Evolutionary conservation across 1,140 invertebrate species (phyloP).

Genomic region (Cepaea nemoralis): DNA sequence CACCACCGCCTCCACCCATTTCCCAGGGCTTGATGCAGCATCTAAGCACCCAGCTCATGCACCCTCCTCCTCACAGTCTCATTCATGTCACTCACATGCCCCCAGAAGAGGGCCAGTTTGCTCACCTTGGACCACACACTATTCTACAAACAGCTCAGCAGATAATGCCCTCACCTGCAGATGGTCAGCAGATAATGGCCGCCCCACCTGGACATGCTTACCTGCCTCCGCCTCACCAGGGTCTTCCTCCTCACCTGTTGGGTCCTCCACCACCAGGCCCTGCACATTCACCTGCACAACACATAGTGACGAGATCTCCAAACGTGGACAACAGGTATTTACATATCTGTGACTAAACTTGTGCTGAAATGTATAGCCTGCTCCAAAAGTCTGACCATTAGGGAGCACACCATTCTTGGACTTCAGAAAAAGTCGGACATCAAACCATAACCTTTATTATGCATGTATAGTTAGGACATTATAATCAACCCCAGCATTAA

Average conservation of each 20-base stretch:
- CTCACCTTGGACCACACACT: conserved; percentile 24
- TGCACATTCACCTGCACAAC: conserved; percentile 2
- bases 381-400: too few relatives aligned
- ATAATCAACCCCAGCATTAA: too few relatives aligned
- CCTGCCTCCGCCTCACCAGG: conserved; percentile 20
- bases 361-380: too few relatives aligned
- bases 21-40: conserved; percentile 25
- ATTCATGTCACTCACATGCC: conserved; percentile 31
- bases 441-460: too few relatives aligned
- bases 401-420: too few relatives aligned
- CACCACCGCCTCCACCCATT: conserved; percentile 45
- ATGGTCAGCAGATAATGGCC: conserved; percentile 23
- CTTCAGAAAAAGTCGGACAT: too few relatives aligned
- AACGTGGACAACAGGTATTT: conserved; percentile 19
- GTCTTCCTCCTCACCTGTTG: conserved; percentile 24
- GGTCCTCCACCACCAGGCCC: conserved; percentile 6
- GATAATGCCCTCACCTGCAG: not conserved
- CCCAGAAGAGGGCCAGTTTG: conserved; percentile 30
- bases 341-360: too few relatives aligned
- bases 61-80: conserved; percentile 7
- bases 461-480: too few relatives aligned
- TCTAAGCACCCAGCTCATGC: conserved; percentile 19
- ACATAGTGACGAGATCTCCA: not conserved
- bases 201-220: conserved; percentile 33
- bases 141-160: conserved; percentile 34